These are phyloP conservation scores for Uropetala carovei DNA, from an alignment of 2,888 invertebrate genomes.

Conservation along the genomic window DNA sequence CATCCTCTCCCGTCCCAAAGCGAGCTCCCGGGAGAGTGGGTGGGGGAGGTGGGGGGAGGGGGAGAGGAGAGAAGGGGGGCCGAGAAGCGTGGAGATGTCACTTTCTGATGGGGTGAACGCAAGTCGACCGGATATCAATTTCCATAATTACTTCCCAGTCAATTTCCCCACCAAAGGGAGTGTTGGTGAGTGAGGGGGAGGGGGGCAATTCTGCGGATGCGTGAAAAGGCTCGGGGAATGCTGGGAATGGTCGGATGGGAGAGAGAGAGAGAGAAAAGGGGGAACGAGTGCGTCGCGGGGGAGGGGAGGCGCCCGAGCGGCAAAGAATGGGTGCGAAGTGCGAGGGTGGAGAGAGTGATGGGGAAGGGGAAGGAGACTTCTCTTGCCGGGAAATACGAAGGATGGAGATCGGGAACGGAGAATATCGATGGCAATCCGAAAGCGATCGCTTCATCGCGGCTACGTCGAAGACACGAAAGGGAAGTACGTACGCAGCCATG, in stretches of 20 bases:
- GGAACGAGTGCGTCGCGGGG: neutral
- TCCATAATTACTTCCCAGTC: conserved; percentile 64
- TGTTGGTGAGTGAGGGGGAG: neutral
- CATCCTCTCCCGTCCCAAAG: neutral
- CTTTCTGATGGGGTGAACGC: conserved; percentile 56
- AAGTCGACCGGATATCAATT: conserved; percentile 64
- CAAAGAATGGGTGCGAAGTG: neutral
- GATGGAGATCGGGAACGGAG: neutral
- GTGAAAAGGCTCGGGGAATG: conserved; percentile 9
- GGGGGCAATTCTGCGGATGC: conserved; percentile 30
- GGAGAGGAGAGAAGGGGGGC: neutral
- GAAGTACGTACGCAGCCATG: no score
- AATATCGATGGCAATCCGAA: neutral
- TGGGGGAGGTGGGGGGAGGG: neutral
- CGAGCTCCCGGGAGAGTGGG: neutral
- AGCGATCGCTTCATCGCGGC: neutral
- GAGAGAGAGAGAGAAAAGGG: neutral
- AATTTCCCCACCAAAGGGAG: conserved; percentile 56
- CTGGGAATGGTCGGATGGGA: neutral
- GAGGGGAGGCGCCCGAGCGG: neutral
- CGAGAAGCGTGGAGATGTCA: conserved; percentile 60
- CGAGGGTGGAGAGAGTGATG: neutral
- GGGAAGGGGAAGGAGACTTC: neutral
- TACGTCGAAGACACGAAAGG: no score
- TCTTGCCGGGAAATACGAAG: neutral